A percentile compares a stretch with the other conserved stretches of the same genome.
These are phyloP conservation scores for Sebastes minor DNA, from an alignment of 2,797 vertebrate species.

Conservation along the genomic window DNA sequence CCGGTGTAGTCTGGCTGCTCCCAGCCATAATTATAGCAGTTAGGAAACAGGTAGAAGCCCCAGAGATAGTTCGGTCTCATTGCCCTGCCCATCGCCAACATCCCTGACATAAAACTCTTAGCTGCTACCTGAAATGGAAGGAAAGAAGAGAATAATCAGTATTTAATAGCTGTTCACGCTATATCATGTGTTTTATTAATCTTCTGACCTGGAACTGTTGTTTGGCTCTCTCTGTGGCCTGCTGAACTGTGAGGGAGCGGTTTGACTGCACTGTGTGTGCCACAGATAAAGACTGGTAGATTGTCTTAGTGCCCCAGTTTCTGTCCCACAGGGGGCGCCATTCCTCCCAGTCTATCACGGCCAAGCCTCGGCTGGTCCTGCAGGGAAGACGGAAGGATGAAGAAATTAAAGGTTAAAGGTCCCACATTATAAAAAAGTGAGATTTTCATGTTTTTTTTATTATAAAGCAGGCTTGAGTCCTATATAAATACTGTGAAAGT, in stretches of 20 bases:
- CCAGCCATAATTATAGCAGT: slow-evolving; percentile 87
- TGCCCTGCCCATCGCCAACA: slow-evolving; percentile 76
- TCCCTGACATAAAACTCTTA: slow-evolving; percentile 77
- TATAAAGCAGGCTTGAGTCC: too few relatives aligned
- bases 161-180: neutral
- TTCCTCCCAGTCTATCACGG: slow-evolving; percentile 89
- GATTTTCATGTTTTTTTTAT: too few relatives aligned
- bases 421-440: too few relatives aligned
- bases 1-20: slow-evolving; percentile 80
- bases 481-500: too few relatives aligned
- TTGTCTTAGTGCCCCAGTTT: slow-evolving; percentile 85
- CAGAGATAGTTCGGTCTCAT: slow-evolving; percentile 84
- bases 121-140: slow-evolving; percentile 78
- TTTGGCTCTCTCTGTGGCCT: slow-evolving; percentile 72
- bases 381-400: neutral
- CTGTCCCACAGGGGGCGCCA: slow-evolving; percentile 88
- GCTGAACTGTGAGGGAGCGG: slow-evolving; percentile 33
- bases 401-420: neutral
- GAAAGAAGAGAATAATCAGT: neutral
- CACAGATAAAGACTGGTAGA: slow-evolving; percentile 83
- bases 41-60: slow-evolving; percentile 90
- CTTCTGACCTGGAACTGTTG: slow-evolving; percentile 72
- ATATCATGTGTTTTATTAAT: neutral
- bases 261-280: slow-evolving; percentile 70
- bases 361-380: slow-evolving; percentile 76